These are phyloP conservation scores for Podotricha telesiphe DNA, from an alignment of 2,888 invertebrate species.

Conservation along the genomic window DNA sequence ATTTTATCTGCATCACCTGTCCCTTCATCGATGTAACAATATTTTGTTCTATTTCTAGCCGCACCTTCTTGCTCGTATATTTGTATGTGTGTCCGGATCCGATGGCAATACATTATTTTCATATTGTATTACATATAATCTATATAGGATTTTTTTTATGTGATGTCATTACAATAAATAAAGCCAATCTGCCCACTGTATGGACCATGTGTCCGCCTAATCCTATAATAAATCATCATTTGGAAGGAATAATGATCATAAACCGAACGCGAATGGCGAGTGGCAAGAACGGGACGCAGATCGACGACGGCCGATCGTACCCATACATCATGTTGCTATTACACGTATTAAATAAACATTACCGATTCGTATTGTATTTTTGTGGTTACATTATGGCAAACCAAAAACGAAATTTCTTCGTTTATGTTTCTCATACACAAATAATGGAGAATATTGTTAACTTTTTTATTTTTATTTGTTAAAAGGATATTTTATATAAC, in stretches of 20 bases:
- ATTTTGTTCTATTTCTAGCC: too few relatives aligned
- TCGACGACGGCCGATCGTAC: constrained; percentile 54
- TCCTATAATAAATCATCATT: constrained; percentile 82
- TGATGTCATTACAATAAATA: constrained; percentile 75
- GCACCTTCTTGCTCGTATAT: neutral
- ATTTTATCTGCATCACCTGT: too few relatives aligned
- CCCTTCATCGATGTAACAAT: too few relatives aligned
- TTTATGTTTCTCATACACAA: too few relatives aligned
- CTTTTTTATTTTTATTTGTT: too few relatives aligned
- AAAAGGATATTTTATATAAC: neutral
- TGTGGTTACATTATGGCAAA: constrained; percentile 7
- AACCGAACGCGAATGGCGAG: constrained; percentile 60
- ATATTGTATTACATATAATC: constrained; percentile 1
- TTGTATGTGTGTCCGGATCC: neutral
- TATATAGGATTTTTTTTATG: constrained; percentile 58
- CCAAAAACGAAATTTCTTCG: neutral
- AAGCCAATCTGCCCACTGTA: constrained; percentile 74
- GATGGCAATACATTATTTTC: neutral
- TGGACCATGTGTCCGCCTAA: constrained; percentile 75
- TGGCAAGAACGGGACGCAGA: constrained; percentile 48
- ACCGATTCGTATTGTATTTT: constrained; percentile 53
- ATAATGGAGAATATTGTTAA: neutral
- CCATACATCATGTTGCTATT: constrained; percentile 80
- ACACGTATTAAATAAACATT: constrained; percentile 82
- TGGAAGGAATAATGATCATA: constrained; percentile 81